phyloP scores from a whole-genome alignment of 2,888 invertebrate species.

The Caenorhabditis wallacei region DNA sequence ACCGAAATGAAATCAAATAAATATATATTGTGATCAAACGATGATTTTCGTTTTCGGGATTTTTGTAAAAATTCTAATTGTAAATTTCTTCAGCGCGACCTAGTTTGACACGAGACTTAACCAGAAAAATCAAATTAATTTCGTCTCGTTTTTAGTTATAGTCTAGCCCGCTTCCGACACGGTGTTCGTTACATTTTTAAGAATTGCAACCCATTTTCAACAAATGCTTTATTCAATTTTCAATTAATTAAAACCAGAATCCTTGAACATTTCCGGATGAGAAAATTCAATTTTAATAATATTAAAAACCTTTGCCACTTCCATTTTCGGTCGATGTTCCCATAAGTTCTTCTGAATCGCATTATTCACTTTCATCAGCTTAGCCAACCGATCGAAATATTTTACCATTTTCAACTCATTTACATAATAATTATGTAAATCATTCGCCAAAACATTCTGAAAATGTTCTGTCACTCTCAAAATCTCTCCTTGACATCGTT shows the following conservation, averaged over 20 bases:
- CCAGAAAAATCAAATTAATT: too few relatives aligned
- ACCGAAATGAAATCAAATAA: too few relatives aligned
- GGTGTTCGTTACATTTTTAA: too few relatives aligned
- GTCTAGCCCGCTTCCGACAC: too few relatives aligned
- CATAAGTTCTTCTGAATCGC: constrained; percentile 65
- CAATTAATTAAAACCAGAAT: constrained; percentile 40
- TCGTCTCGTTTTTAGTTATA: too few relatives aligned
- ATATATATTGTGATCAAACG: too few relatives aligned
- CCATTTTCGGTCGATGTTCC: constrained; percentile 57
- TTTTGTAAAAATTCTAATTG: too few relatives aligned
- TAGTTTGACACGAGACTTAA: too few relatives aligned
- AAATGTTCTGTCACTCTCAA: constrained; percentile 41
- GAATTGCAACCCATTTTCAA: not conserved
- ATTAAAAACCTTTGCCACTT: constrained; percentile 67
- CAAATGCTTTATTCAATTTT: not conserved
- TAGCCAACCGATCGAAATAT: constrained; percentile 63
- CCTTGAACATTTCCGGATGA: constrained; percentile 57
- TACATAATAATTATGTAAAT: constrained; percentile 64
- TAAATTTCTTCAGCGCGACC: too few relatives aligned
- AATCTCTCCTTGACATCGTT: constrained; percentile 41
- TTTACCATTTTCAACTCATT: constrained; percentile 50
- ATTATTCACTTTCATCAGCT: constrained; percentile 67
- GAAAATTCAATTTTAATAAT: constrained; percentile 65
- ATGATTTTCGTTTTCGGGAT: too few relatives aligned
- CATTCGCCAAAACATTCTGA: constrained; percentile 49